Evolutionary conservation across 2,888 invertebrate genomes (phyloP).

Genomic region (Acleris cristana): DNA sequence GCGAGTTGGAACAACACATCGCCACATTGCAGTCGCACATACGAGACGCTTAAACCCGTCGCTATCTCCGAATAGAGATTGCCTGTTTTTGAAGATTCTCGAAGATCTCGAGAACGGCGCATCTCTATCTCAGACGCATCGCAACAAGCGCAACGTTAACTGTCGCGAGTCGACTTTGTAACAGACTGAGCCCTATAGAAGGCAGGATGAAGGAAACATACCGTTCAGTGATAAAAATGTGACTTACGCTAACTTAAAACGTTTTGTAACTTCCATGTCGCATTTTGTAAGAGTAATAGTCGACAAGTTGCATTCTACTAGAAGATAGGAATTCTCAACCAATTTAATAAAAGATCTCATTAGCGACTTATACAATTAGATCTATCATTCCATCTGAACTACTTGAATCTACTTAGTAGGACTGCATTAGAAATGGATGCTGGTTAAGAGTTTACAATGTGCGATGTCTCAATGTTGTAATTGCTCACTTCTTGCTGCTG

Average conservation of each 20-base stretch:
- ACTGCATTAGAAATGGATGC: constrained; percentile 14
- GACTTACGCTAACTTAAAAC: constrained; percentile 27
- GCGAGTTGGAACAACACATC: constrained; percentile 91
- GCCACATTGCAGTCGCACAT: constrained; percentile 82
- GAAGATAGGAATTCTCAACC: constrained; percentile 31
- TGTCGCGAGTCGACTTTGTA: constrained; percentile 13
- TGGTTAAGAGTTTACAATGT: constrained; percentile 32
- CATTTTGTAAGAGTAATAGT: constrained; percentile 12
- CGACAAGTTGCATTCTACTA: constrained; percentile 26
- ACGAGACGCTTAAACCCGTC: constrained; percentile 46
- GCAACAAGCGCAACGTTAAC: constrained; percentile 3
- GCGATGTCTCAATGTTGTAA: constrained; percentile 27
- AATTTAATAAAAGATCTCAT: constrained; percentile 34
- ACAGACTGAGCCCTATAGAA: constrained; percentile 17
- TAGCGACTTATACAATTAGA: constrained; percentile 27
- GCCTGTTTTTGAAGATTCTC: constrained; percentile 5
- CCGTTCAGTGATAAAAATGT: constrained; percentile 33
- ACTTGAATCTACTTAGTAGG: constrained; percentile 16
- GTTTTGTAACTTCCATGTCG: constrained; percentile 18
- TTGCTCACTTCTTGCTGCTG: constrained; percentile 30
- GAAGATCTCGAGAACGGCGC: background rate
- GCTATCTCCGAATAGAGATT: background rate
- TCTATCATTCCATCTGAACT: constrained; percentile 35
- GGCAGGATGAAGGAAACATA: constrained; percentile 15
- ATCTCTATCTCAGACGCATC: background rate